Percentiles rank a stretch among this genome's conserved stretches.
phyloP scores from a whole-genome alignment of 2,888 invertebrate species.

The Psylliodes chrysocephalus region DNA sequence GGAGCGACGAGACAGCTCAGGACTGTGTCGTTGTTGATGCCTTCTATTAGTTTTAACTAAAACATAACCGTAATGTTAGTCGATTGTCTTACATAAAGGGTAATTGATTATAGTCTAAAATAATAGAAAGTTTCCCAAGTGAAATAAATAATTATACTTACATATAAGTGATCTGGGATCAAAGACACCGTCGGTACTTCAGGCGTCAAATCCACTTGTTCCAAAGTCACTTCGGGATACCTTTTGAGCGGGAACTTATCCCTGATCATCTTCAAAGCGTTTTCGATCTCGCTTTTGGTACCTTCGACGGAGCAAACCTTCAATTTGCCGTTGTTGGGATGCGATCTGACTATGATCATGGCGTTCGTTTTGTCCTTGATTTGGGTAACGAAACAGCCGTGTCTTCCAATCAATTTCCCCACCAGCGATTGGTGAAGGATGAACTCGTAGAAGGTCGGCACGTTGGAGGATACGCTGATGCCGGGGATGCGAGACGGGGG shows the following conservation, averaged over 20 bases:
- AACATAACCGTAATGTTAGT: conserved; percentile 45
- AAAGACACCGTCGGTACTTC: conserved; percentile 58
- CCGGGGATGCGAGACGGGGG: conserved; percentile 69
- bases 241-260: conserved; percentile 84
- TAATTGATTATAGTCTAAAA: too few species aligned
- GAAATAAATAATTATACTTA: conserved; percentile 54
- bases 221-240: conserved; percentile 83
- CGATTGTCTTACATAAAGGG: background rate
- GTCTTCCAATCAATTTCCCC: conserved; percentile 87
- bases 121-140: too few species aligned
- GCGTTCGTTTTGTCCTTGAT: conserved; percentile 84
- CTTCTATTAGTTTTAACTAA: conserved; percentile 87
- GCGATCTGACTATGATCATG: conserved; percentile 80
- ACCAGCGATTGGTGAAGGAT: conserved; percentile 79
- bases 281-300: conserved; percentile 79
- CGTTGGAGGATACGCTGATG: conserved; percentile 59
- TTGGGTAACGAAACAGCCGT: conserved; percentile 82
- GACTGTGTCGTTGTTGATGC: conserved; percentile 91
- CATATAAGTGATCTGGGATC: conserved; percentile 58
- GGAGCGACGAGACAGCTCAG: conserved; percentile 88
- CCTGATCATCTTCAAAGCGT: conserved; percentile 85
- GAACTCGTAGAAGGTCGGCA: conserved; percentile 74
- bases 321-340: conserved; percentile 75
- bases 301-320: conserved; percentile 76
- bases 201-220: conserved; percentile 66